Percentiles rank a stretch among this genome's conserved stretches.
Evolutionary conservation across 2,113 vertebrate genomes (phyloP).

Genomic region (Manacus vitellinus): DNA sequence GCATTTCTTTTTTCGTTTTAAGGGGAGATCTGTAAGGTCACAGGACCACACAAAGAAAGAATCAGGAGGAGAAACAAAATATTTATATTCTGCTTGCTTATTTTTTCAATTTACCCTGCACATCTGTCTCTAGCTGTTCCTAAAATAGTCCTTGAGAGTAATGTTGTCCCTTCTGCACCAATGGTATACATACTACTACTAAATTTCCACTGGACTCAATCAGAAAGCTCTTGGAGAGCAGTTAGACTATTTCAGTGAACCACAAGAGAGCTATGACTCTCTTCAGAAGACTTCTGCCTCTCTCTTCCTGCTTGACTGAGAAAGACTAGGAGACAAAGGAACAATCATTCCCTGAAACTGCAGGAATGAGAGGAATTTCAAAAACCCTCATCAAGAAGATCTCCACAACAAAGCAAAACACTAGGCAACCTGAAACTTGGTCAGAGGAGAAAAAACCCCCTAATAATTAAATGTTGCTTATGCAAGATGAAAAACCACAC

Average conservation of each 20-base stretch:
- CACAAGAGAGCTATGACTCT: not conserved
- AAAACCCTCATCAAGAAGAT: constrained; percentile 17
- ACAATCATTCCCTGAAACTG: not conserved
- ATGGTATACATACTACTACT: not conserved
- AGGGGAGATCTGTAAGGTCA: constrained; percentile 24
- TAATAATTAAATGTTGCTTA: constrained; percentile 50
- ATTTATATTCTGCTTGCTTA: constrained; percentile 33
- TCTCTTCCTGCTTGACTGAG: not conserved
- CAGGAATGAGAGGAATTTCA: constrained; percentile 34
- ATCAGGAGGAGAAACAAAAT: constrained; percentile 27
- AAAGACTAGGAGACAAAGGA: not conserved
- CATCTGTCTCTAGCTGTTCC: constrained; percentile 19
- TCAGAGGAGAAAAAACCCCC: not conserved
- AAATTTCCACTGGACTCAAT: not conserved
- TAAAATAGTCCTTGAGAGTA: not conserved
- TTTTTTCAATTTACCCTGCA: not conserved
- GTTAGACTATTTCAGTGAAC: not conserved
- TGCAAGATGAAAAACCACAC: not conserved
- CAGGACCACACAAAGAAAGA: constrained; percentile 42
- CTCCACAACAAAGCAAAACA: constrained; percentile 11
- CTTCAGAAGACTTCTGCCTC: not conserved
- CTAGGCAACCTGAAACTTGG: not conserved
- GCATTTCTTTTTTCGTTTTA: constrained; percentile 35
- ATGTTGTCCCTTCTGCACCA: not conserved
- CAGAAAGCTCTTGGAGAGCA: not conserved